phyloP scores from a whole-genome alignment of 2,797 vertebrate genomes.

The Notoglanidium macrostoma region DNA sequence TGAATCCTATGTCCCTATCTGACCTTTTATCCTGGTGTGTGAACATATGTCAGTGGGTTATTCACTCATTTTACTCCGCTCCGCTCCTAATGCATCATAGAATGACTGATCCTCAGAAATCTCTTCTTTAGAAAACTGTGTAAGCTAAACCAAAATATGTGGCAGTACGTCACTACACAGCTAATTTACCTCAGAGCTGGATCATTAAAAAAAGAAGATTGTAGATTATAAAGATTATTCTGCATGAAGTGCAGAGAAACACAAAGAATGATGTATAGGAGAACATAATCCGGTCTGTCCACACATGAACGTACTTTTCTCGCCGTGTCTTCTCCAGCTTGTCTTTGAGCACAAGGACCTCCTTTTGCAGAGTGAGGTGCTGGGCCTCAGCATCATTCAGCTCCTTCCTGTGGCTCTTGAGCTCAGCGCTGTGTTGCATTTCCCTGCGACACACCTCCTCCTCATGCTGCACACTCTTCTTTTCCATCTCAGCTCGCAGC shows the following conservation, averaged over 20 bases:
- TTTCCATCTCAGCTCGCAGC: constrained; percentile 90
- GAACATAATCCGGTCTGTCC: background rate
- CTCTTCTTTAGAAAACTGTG: background rate
- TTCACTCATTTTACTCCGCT: background rate
- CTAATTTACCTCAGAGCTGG: background rate
- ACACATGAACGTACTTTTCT: constrained; percentile 80
- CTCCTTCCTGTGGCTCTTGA: constrained; percentile 92
- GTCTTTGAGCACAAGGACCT: constrained; percentile 95
- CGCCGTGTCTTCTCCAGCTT: constrained; percentile 94
- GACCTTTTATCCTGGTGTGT: background rate
- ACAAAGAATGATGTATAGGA: background rate
- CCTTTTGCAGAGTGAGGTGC: constrained; percentile 93
- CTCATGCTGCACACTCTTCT: constrained; percentile 88
- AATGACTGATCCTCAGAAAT: background rate
- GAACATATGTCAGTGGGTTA: background rate
- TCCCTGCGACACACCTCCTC: constrained; percentile 90
- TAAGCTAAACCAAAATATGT: background rate
- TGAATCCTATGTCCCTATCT: background rate
- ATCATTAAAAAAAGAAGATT: background rate
- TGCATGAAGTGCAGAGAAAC: background rate
- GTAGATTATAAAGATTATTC: background rate
- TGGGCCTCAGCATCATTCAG: constrained; percentile 92
- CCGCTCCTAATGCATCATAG: too few relatives aligned
- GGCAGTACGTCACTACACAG: background rate
- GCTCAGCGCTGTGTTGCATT: constrained; percentile 82